phyloP scores from a whole-genome alignment of 2,888 invertebrate genomes.

The Caenorhabditis uteleia region DNA sequence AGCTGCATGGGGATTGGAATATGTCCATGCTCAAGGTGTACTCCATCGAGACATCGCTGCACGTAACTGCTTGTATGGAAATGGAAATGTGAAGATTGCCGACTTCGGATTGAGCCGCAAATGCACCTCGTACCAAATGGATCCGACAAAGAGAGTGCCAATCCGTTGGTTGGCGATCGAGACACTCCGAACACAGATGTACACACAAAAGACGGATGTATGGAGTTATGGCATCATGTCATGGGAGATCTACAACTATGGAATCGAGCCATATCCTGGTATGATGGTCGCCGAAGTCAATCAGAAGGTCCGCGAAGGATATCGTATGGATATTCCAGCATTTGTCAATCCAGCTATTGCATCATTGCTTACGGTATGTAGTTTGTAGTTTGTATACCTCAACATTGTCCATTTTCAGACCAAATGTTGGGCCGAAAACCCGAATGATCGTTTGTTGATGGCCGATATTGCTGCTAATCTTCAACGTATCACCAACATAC shows the following conservation, averaged over 20 bases:
- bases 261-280: slow-evolving; percentile 51
- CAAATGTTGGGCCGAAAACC: too few relatives aligned
- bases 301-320: slow-evolving; percentile 36
- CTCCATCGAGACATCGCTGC: slow-evolving; percentile 54
- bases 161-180: slow-evolving; percentile 60
- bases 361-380: slow-evolving; percentile 4
- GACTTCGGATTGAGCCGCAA: slow-evolving; percentile 50
- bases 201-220: slow-evolving; percentile 52
- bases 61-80: slow-evolving; percentile 46
- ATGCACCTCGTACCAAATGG: slow-evolving; percentile 46
- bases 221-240: slow-evolving; percentile 39
- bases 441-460: slow-evolving; percentile 32
- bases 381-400: background rate
- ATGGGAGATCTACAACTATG: slow-evolving; percentile 48
- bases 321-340: slow-evolving; percentile 30
- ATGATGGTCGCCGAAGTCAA: slow-evolving; percentile 49
- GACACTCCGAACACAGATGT: slow-evolving; percentile 38
- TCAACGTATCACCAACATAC: slow-evolving; percentile 16
- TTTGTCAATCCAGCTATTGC: slow-evolving; percentile 3
- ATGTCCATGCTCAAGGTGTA: slow-evolving; percentile 39
- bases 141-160: slow-evolving; percentile 42
- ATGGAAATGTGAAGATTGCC: slow-evolving; percentile 36
- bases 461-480: slow-evolving; percentile 12
- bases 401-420: background rate
- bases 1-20: slow-evolving; percentile 48